phyloP scores from a whole-genome alignment of 2,113 vertebrate genomes.

The Plecotus auritus region DNA sequence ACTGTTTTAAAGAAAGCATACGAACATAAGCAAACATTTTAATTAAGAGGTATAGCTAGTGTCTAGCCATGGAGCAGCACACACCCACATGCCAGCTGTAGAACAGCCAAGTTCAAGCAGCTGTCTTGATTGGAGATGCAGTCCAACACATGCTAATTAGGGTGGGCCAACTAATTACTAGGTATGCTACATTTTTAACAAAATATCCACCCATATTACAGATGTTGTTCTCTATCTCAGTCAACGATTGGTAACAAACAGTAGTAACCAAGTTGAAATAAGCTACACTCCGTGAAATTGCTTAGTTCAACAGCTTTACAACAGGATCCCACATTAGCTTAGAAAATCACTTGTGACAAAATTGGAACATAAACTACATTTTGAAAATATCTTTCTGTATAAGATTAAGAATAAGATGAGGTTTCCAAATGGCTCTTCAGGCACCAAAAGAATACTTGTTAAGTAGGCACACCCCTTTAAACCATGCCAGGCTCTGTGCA shows the following conservation, averaged over 20 bases:
- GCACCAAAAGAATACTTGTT: background rate
- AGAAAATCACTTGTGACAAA: background rate
- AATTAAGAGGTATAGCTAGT: conserved; percentile 65
- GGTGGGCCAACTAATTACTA: conserved; percentile 54
- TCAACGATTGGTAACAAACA: background rate
- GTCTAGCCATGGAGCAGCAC: conserved; percentile 14
- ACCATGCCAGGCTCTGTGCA: background rate
- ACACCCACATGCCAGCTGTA: conserved; percentile 60
- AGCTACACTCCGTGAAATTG: conserved; percentile 14
- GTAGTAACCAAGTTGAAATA: conserved; percentile 29
- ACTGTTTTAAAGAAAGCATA: conserved; percentile 60
- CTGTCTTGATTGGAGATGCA: conserved; percentile 63
- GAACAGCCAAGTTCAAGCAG: conserved; percentile 28
- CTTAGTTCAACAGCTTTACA: conserved; percentile 21
- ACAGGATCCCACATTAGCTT: background rate
- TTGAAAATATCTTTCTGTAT: conserved; percentile 29
- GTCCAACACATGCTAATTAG: conserved; percentile 62
- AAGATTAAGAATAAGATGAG: background rate
- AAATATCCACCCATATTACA: conserved; percentile 35
- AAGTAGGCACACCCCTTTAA: background rate
- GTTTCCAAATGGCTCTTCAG: background rate
- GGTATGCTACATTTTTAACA: conserved; percentile 41
- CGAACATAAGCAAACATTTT: conserved; percentile 55
- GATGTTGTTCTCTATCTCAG: conserved; percentile 41
- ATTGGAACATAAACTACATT: conserved; percentile 23